These are phyloP conservation scores for Antheraea pernyi DNA, from an alignment of 1,140 invertebrate genomes.

Conservation along the genomic window DNA sequence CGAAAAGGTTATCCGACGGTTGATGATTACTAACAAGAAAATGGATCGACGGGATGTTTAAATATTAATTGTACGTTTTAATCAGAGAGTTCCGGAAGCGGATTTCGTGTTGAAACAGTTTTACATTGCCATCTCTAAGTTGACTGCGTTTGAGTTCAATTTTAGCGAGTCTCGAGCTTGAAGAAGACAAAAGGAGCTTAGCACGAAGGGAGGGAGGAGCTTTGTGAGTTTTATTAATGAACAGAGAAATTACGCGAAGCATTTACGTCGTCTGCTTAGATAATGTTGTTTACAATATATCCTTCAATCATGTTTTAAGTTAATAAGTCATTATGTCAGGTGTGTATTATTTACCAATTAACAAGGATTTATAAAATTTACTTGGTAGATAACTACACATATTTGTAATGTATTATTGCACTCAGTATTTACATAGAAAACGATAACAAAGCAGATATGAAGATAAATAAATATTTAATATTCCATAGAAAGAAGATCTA, in stretches of 20 bases:
- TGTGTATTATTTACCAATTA: not conserved
- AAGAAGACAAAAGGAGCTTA: slow-evolving; percentile 27
- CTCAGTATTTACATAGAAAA: not conserved
- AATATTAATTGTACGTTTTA: slow-evolving; percentile 28
- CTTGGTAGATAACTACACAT: not conserved
- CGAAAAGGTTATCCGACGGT: not conserved
- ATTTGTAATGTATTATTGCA: not conserved
- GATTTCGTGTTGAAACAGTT: slow-evolving; percentile 21
- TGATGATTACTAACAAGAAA: not conserved
- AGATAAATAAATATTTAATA: not conserved
- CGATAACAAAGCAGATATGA: too few relatives aligned
- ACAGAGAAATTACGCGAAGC: slow-evolving; percentile 33
- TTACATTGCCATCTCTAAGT: slow-evolving; percentile 20
- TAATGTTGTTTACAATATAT: slow-evolving; percentile 26
- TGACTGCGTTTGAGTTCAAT: slow-evolving; percentile 27
- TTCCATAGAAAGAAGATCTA: not conserved
- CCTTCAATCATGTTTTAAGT: not conserved
- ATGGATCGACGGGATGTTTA: slow-evolving; percentile 11
- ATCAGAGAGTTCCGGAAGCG: slow-evolving; percentile 16
- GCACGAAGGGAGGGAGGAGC: slow-evolving; percentile 22
- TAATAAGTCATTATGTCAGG: not conserved
- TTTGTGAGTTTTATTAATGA: slow-evolving; percentile 46
- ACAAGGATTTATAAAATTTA: not conserved
- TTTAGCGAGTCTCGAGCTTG: slow-evolving; percentile 16
- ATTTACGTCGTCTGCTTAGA: slow-evolving; percentile 33